Base-by-base conservation (phyloP, 2,113 vertebrate genomes). In the Charadrius vociferus region DNA sequence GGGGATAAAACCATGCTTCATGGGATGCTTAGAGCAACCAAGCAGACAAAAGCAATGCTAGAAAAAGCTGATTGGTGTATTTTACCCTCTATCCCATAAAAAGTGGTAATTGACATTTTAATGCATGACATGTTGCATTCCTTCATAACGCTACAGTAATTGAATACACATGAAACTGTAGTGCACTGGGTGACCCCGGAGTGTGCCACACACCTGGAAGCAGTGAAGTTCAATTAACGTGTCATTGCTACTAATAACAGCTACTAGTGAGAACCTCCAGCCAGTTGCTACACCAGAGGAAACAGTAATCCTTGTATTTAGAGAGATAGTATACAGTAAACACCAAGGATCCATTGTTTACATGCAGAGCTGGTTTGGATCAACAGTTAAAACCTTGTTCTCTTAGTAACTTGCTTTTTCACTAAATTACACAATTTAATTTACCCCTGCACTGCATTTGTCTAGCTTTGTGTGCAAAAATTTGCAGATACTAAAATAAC, bases 141-240 rank as follows among this genome's bases (percentile, higher is more conserved):
- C 95, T 97, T 92, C 97, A 37, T 91, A 95, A 93, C 2, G 24
- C 72, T 41, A 91, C 92, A 23, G 95, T 98, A 98, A 98, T 97
- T 98, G 98, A 98, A 98, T 61, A 63, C 98, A 98, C 95, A 74
- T 98, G 98, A 97, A 95, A 30, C 75, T 6, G n/a, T 43, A 92
- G 95, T 63, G 97, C 97, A 95, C 90, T 1, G 92, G 83, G 89
- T 95, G 98, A 98, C 98, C 98, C 93, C 9, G 97, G 97, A 98
- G 98, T 98, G 97, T 98, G 97, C 97, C 98, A 98, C 98, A 98
- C 98, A 98, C 98, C 98, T 98, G 98, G 98, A 98, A 98, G 87
- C 88, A 98, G 93, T 98, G 98, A 98, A 96, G 95, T 94, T 97
- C 97, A 98, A 98, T 98, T 98, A 98, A 98, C 94, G 88, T 98